Evolutionary conservation across 2,888 invertebrate genomes (phyloP), one percentile per base, ranked within the genome.

Genomic region (Phengaris arion): DNA sequence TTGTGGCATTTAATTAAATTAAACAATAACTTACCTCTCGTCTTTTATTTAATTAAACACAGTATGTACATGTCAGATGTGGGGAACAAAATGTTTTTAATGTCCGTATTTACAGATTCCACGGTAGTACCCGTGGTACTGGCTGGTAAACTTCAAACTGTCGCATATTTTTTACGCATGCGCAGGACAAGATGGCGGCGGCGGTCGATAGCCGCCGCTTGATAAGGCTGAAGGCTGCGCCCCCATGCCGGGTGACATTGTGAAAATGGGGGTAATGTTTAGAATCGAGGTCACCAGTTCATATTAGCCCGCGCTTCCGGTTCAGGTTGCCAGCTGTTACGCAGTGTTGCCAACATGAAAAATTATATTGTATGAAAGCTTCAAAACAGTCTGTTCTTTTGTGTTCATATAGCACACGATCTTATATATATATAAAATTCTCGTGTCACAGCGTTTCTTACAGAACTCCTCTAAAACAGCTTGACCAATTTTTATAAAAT

Each of bases 91-190:
- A 68, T 74, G 80, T 79, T 81, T 89, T 87, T 87, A 88, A 87
- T 85, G 86, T 84, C 84, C 82, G 79, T 89, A 88, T 90, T 89
- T 89, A 89, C 90, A 89, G 85, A 82, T 79, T 80, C 83, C 82
- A 79, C 82, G 85, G 85, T 82, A 83, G 85, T 85, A 83, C 84
- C 82, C 83, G 83, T 83, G 82, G 80, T 84, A 86, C 87, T 89
- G 87, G 84, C 82, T 83, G 79, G 80, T 80, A 82, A 90, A 91
- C 89, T 91, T 91, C 91, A 91, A 85, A 83, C 84, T 83, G 87
- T 89, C 90, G 92, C 92, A 91, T 88, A 85, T 83, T 83, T 82
- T 83, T 82, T 81, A 84, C 89, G 91, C 91, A 84, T 87, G 91
- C 88, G 90, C 84, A 81, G 64, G 70, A 74, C 79, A 78, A 77